Evolutionary conservation across 2,113 vertebrate species (phyloP).

Genomic region (Camelus dromedarius): DNA sequence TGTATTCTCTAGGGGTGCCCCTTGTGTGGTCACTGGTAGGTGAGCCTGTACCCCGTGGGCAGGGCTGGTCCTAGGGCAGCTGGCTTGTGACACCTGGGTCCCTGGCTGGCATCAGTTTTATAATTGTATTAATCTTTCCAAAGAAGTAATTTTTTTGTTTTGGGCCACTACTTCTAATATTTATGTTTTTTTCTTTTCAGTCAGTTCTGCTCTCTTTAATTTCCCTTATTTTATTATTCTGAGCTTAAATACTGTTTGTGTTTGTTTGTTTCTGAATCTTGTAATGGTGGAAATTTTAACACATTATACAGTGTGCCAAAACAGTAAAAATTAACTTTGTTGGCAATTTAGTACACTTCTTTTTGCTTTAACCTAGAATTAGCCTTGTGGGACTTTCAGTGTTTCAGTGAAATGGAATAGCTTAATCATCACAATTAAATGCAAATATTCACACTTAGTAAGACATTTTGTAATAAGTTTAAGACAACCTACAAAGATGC

Average conservation of each 20-base stretch:
- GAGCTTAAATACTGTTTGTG: not conserved
- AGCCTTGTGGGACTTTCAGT: slow-evolving; percentile 73
- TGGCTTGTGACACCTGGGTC: not conserved
- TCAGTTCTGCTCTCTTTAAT: not conserved
- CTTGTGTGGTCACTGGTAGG: not conserved
- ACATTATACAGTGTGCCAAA: not conserved
- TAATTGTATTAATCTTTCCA: not conserved
- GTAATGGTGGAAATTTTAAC: not conserved
- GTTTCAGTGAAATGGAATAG: slow-evolving; percentile 71
- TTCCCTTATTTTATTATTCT: not conserved
- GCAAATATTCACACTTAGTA: slow-evolving; percentile 69
- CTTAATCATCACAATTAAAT: slow-evolving; percentile 74
- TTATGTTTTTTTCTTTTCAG: not conserved
- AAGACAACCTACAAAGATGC: slow-evolving; percentile 65
- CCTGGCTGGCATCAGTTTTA: not conserved
- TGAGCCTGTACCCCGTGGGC: not conserved
- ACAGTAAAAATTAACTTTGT: not conserved
- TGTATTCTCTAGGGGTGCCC: not conserved
- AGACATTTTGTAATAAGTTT: slow-evolving; percentile 59
- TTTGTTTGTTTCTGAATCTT: not conserved
- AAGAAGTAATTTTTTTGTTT: not conserved
- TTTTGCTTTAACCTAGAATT: slow-evolving; percentile 75
- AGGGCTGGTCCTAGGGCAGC: not conserved
- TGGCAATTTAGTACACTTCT: slow-evolving; percentile 65
- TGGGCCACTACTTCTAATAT: not conserved